These are phyloP conservation scores for Mus spicilegus DNA, from an alignment of 2,113 vertebrate genomes.

Conservation along the genomic window DNA sequence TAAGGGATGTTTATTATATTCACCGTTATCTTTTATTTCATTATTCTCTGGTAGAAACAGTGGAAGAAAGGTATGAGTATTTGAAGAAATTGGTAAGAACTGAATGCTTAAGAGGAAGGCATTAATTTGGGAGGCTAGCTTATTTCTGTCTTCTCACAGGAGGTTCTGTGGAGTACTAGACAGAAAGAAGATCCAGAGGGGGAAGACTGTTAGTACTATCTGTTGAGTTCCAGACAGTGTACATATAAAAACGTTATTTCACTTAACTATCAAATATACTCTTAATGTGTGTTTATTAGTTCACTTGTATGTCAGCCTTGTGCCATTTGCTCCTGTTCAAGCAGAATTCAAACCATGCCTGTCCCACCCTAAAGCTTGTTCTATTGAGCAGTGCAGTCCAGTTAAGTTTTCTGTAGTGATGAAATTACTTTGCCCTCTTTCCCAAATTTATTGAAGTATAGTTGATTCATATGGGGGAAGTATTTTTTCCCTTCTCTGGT, in stretches of 20 bases:
- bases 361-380: conserved; percentile 20
- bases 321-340: neutral
- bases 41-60: conserved; percentile 48
- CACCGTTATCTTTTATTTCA: conserved; percentile 50
- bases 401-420: conserved; percentile 43
- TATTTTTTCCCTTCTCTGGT: neutral
- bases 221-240: conserved; percentile 14
- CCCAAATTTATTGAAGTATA: neutral
- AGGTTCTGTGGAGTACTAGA: conserved; percentile 2
- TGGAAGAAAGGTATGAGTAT: conserved; percentile 36
- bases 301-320: neutral
- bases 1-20: conserved; percentile 13
- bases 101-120: conserved; percentile 37
- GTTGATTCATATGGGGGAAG: neutral
- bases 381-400: conserved; percentile 14
- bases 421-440: neutral
- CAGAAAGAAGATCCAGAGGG: neutral
- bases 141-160: conserved; percentile 46
- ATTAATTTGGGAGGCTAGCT: conserved; percentile 16
- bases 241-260: conserved; percentile 9
- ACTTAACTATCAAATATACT: conserved; percentile 29
- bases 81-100: conserved; percentile 58
- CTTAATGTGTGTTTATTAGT: conserved; percentile 35
- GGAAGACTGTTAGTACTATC: conserved; percentile 26
- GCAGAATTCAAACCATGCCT: neutral